Base-by-base conservation (phyloP, 2,797 vertebrate species). In the Petrocephalus sullivani region DNA sequence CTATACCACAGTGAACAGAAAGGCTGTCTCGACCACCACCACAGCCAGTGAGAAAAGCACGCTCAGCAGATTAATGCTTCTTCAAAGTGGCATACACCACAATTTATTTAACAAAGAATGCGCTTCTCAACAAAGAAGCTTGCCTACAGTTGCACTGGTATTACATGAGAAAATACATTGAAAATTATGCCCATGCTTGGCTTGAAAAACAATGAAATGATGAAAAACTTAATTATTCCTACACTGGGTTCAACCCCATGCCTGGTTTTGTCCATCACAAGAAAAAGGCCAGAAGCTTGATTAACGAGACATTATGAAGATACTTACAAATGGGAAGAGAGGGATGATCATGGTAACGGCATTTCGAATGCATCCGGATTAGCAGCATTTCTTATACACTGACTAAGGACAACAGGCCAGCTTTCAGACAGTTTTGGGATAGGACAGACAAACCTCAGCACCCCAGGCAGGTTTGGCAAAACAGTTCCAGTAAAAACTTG, bases 51-150 rank as follows among this genome's bases (percentile, higher is more conserved):
- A 21, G 10, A 53, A 53, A 51, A 19, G n/a, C n/a, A 21, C 21
- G 23, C 16, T 49, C 12, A n/a, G 58, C 91, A 6, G 75, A 28
- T 75, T 87, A 87, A 85, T 92, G 93, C 92, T 90, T 94, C 89
- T 92, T 89, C 89, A 93, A 19, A 91, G 93, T 92, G 93, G 90
- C 87, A 93, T 90, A 93, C 92, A 94, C 92, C 93, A 94, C 92
- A 91, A 92, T 95, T 95, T 95, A 93, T 95, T 96, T 93, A 90
- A 93, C 94, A 95, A 92, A 90, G 92, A 93, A 92, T 91, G 53
- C 88, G 87, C 89, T 92, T 87, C 90, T 85, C 89, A 89, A 56
- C 28, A 91, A 16, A 89, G 87, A 91, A 89, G 87, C 90, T 88
- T 58, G 89, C 87, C 71, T 88, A 64, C 87, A 81, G 87, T 82